Evolutionary conservation across 1,140 invertebrate species (phyloP), one percentile per base, ranked within the genome.

Genomic region (Hydropsyche tenuis): DNA sequence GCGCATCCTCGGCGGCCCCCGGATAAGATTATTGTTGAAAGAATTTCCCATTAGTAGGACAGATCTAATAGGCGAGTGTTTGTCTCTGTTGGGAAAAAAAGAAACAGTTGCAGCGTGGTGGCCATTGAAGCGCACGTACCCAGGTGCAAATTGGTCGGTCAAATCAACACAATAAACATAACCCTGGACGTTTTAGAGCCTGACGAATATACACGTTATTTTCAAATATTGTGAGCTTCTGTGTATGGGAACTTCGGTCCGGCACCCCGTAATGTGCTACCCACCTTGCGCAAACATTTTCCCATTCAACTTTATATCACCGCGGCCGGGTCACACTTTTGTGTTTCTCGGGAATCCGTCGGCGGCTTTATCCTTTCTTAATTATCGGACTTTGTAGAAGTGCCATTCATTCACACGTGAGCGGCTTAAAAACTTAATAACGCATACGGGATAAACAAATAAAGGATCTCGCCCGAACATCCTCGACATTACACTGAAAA

Each of bases 31-130:
- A 27, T 53, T 51, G 68, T 70, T 30, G 25, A 46, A 70, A 70
- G 68, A 70, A 70, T 70, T 70, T 70, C 37, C 70, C 76, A 77
- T 77, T 77, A 77, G 73, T 16, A 70, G 45, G 70, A 46, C 45
- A 64, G 64, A 65, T 77, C 76, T 77, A 77, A 77, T 77, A 77
- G 76, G 71, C 30, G 45, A 27, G 65, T 77, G 76, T 77, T 77
- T 77, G 71, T 74, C 60, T 66, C 53, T 16, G 25, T 9, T 37
- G 30, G 9, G 9, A 37, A 37, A 37, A 37, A 66, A 56, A 65
- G 60, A 45, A 73, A 74, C 66, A 68, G 72, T 72, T 30, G 23
- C 64, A 60, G 56, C 14, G 22, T 62, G 53, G 63, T 46, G 14
- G 48, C 22, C 37, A 66, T 64, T 73, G 62, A 48, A 62, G 51